Conservation (phyloP, 2,113 vertebrate genomes). For the Tetrao urogallus region DNA sequence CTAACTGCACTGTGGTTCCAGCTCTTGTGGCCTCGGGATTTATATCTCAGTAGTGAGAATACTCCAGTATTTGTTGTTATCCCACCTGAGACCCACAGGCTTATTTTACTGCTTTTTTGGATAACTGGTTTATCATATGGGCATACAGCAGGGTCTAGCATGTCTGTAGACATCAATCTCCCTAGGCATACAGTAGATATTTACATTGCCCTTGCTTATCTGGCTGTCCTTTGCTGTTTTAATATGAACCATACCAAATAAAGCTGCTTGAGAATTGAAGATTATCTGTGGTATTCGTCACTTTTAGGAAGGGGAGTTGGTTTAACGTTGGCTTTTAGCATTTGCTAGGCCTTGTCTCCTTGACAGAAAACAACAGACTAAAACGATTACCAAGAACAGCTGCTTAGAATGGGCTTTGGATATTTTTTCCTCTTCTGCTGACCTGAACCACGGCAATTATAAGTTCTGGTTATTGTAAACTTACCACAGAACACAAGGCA, state of each 20-base stretch:
- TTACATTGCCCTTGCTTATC: constrained; percentile 31
- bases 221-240: constrained; percentile 35
- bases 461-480: constrained; percentile 79
- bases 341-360: constrained; percentile 65
- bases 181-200: neutral
- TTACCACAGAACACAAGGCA: constrained; percentile 74
- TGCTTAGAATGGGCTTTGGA: constrained; percentile 37
- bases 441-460: constrained; percentile 63
- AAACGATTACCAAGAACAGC: constrained; percentile 62
- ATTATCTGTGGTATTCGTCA: constrained; percentile 44
- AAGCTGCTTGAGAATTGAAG: constrained; percentile 44
- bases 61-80: neutral
- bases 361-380: constrained; percentile 71
- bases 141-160: neutral
- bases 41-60: neutral
- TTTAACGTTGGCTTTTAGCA: constrained; percentile 29
- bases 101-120: neutral
- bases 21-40: neutral
- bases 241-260: constrained; percentile 49
- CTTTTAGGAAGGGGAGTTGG: constrained; percentile 39
- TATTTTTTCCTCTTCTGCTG: constrained; percentile 59
- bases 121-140: neutral
- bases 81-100: constrained; percentile 8
- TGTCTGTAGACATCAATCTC: neutral
- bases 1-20: neutral